phyloP scores from a whole-genome alignment of 2,888 invertebrate genomes.

The Acleris sparsana region DNA sequence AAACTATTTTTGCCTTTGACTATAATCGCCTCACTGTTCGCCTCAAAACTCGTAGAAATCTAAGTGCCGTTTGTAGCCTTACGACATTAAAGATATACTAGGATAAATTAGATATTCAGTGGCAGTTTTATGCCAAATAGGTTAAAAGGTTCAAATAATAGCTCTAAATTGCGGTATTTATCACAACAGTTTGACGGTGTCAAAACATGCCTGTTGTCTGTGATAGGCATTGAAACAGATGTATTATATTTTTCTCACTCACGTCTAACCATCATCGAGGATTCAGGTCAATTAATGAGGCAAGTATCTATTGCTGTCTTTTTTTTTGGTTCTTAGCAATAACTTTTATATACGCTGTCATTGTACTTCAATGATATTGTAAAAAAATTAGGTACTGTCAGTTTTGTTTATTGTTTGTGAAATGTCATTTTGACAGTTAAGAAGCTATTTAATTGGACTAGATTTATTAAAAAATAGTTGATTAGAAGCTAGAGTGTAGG shows the following conservation, averaged over 20 bases:
- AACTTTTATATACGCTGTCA: neutral
- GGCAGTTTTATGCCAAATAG: neutral
- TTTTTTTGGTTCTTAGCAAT: neutral
- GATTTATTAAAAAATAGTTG: conserved; percentile 2
- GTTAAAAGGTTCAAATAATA: conserved; percentile 9
- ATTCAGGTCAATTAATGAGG: too few relatives aligned
- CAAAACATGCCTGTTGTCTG: neutral
- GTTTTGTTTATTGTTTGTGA: conserved; percentile 28
- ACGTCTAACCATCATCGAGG: too few relatives aligned
- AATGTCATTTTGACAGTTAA: conserved; percentile 17
- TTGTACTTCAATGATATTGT: neutral
- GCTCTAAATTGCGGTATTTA: conserved; percentile 1
- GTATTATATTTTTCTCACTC: neutral
- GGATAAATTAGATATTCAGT: neutral
- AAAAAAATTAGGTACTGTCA: conserved; percentile 18
- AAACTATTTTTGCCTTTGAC: too few relatives aligned
- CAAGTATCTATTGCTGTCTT: neutral
- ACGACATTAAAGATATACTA: too few relatives aligned
- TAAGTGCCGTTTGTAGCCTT: too few relatives aligned
- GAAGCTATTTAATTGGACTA: neutral
- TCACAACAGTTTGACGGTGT: neutral
- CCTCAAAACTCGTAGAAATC: too few relatives aligned
- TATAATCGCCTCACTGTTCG: too few relatives aligned
- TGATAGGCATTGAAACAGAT: neutral
- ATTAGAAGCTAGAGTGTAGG: conserved; percentile 1